A percentile compares a stretch with the other conserved stretches of the same genome.
Evolutionary conservation across 2,113 vertebrate genomes (phyloP).

Genomic region (Stegostoma tigrinum): DNA sequence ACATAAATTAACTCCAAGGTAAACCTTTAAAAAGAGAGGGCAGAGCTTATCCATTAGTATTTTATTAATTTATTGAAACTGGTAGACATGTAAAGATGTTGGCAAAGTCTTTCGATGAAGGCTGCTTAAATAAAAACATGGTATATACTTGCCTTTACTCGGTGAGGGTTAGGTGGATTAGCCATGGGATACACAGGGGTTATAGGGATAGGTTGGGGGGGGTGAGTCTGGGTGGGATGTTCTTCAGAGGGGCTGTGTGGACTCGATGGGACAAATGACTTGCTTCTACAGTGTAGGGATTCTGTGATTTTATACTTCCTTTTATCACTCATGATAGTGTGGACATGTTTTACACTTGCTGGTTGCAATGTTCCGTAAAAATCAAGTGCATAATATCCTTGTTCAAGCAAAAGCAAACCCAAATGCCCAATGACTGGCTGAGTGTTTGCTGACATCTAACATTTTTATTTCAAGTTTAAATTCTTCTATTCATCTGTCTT

Average conservation of each 20-base stretch:
- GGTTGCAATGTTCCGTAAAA: background rate
- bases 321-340: no score
- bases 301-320: no score
- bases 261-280: no score
- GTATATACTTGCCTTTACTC: background rate
- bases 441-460: background rate
- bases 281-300: no score
- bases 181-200: no score
- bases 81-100: background rate
- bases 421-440: background rate
- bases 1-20: background rate
- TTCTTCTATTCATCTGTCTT: background rate
- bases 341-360: background rate
- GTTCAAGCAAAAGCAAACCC: background rate
- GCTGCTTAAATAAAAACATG: background rate
- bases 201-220: no score
- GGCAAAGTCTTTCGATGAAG: background rate
- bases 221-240: no score
- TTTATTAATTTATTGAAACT: background rate
- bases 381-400: background rate
- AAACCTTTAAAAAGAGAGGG: background rate
- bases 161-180: background rate
- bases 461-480: slow-evolving; percentile 3
- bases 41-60: background rate
- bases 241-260: no score